Evolutionary conservation across 2,888 invertebrate genomes (phyloP), one percentile per base, ranked within the genome.

Genomic region (Eupithecia abbreviata): DNA sequence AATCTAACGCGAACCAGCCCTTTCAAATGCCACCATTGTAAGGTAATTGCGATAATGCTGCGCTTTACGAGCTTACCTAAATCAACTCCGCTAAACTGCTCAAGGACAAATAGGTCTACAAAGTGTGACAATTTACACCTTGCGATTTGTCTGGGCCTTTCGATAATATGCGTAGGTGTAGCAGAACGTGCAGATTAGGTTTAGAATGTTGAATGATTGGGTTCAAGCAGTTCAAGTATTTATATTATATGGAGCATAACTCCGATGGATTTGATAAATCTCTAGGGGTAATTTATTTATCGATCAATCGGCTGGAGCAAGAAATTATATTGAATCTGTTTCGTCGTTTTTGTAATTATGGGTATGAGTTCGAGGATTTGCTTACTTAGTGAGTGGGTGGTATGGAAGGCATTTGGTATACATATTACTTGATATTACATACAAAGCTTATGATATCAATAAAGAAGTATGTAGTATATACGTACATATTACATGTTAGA

Each of bases 91-190:
- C 73, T 75, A 79, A 81, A 72, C 77, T 72, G 71, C 74, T 75
- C 80, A 81, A 79, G 79, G 81, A 77, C 79, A 78, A 81, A 80
- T 80, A 62, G 75, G 72, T 73, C 68, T 75, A 73, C 77, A 76
- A 76, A 76, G 74, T 80, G 77, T 71, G 74, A 78, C 79, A 78
- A 77, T 79, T 76, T 77, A 72, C 80, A 78, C 77, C 73, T 74
- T 73, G 77, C 79, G 72, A 77, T 79, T 77, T 77, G 77, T 75
- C 77, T 69, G 74, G 43, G 45, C 58, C 67, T 72, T 75, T 70
- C 72, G 68, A 74, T 76, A 71, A 76, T 76, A 55, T 69, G 75
- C 66, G 78, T 78, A 74, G 78, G 78, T 47, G 78, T 78, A 62
- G 73, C 65, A 71, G 72, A 76, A 55, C 76, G 76, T 68, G 71